Percentiles rank a stretch among this genome's conserved stretches.
Conservation (phyloP, 1,140 invertebrate genomes). For the Aphaenogaster floridana region DNA sequence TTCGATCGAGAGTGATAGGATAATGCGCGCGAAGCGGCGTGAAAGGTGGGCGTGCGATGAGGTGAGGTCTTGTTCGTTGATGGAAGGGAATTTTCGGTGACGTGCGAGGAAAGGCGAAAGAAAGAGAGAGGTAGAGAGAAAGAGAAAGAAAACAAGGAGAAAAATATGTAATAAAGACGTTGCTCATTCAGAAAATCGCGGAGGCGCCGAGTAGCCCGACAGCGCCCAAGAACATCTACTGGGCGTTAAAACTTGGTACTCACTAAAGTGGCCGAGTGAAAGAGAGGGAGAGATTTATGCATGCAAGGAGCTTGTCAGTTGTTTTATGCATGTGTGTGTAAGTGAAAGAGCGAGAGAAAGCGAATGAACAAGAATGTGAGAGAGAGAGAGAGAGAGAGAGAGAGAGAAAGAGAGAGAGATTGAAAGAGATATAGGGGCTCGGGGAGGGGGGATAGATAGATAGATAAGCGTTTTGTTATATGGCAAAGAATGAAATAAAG, state of each 20-base stretch:
- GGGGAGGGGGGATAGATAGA: constrained; percentile 29
- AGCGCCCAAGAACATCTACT: constrained; percentile 47
- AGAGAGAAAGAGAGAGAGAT: neutral
- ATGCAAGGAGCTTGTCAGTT: constrained; percentile 32
- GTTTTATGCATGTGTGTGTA: constrained; percentile 31
- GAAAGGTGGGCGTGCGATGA: constrained; percentile 45
- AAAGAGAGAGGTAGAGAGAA: neutral
- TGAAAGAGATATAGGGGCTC: neutral
- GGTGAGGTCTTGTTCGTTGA: constrained; percentile 6
- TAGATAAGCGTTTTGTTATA: constrained; percentile 59
- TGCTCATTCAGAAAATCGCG: constrained; percentile 73
- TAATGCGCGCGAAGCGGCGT: neutral
- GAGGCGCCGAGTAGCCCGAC: constrained; percentile 75
- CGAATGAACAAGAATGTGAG: constrained; percentile 37
- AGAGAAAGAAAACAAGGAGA: constrained; percentile 5
- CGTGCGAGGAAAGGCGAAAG: neutral
- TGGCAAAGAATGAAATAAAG: constrained; percentile 30
- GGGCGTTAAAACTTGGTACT: constrained; percentile 51
- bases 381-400: constrained; percentile 34
- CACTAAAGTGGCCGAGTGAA: constrained; percentile 54
- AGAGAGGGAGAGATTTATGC: constrained; percentile 13
- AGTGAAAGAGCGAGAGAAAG: constrained; percentile 35
- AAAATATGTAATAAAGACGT: constrained; percentile 75
- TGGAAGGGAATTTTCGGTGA: constrained; percentile 6
- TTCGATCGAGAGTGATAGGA: constrained; percentile 6